Evolutionary conservation across 2,113 vertebrate genomes (phyloP).

Genomic region (Psettodes erumei): DNA sequence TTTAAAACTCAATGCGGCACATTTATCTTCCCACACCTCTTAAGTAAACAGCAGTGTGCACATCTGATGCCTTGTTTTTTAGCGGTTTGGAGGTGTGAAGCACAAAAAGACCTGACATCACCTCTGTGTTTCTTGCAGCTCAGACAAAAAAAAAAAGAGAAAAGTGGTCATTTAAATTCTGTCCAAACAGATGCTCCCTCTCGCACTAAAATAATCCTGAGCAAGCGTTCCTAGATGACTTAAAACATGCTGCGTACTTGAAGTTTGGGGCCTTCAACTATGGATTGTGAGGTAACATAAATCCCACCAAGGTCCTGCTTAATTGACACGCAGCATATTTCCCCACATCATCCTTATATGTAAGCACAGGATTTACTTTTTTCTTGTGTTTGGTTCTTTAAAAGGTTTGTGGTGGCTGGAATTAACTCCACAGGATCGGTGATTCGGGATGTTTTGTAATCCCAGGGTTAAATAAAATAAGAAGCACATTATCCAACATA

Average conservation of each 20-base stretch:
- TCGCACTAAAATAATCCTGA: constrained; percentile 42
- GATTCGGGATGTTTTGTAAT: neutral
- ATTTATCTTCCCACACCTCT: constrained; percentile 30
- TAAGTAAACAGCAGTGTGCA: too few relatives aligned
- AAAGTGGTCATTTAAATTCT: constrained; percentile 33
- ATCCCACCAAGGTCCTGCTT: constrained; percentile 39
- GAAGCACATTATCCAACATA: neutral
- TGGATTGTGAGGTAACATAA: neutral
- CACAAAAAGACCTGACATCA: constrained; percentile 9
- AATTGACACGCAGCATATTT: constrained; percentile 21
- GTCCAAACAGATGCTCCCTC: constrained; percentile 53
- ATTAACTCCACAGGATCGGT: neutral
- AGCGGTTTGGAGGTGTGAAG: constrained; percentile 6
- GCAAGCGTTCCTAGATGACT: constrained; percentile 35
- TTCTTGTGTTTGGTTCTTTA: neutral
- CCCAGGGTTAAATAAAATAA: neutral
- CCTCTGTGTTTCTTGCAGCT: constrained; percentile 43
- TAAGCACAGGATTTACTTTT: neutral
- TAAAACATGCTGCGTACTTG: constrained; percentile 20
- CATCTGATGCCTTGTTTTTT: constrained; percentile 1
- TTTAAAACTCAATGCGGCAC: neutral
- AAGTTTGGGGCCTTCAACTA: constrained; percentile 17
- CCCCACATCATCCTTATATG: neutral
- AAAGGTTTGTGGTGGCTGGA: neutral
- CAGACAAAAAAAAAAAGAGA: constrained; percentile 43